Conservation (phyloP, 2,888 invertebrate species). For the Chromoteleia sp. region DNA sequence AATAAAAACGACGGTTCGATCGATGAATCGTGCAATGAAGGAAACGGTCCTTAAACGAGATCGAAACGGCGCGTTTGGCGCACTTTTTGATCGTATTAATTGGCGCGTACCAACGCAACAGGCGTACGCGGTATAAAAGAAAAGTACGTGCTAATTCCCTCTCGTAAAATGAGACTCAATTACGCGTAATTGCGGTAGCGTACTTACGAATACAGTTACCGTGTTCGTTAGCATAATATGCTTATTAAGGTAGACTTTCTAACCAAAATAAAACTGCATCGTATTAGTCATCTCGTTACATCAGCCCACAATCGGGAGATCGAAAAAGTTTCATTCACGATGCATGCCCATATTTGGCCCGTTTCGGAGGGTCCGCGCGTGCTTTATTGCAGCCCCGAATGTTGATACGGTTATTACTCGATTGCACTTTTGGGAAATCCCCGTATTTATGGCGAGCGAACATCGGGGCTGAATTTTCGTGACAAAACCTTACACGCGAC, state of each 20-base stretch:
- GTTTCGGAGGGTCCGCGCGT: conserved; percentile 24
- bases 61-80: not conserved
- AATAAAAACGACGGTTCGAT: not conserved
- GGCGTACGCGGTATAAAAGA: too few species aligned
- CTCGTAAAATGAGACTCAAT: too few species aligned
- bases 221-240: conserved; percentile 40
- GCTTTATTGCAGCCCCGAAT: conserved; percentile 50
- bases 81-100: too few species aligned
- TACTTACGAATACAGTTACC: conserved; percentile 30
- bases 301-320: conserved; percentile 52
- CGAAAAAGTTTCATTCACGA: conserved; percentile 48
- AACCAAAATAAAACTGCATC: conserved; percentile 42
- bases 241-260: conserved; percentile 48
- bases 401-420: conserved; percentile 26
- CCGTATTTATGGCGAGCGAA: not conserved
- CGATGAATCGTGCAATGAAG: not conserved
- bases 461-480: too few species aligned
- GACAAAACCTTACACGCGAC: too few species aligned
- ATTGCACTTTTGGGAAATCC: conserved; percentile 16
- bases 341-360: conserved; percentile 54
- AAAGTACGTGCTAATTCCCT: too few species aligned
- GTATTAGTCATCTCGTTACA: conserved; percentile 57
- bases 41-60: not conserved
- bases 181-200: too few species aligned
- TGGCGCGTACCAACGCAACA: too few species aligned